Base-by-base conservation (phyloP, 2,113 vertebrate genomes). In the Phalacrocorax aristotelis region DNA sequence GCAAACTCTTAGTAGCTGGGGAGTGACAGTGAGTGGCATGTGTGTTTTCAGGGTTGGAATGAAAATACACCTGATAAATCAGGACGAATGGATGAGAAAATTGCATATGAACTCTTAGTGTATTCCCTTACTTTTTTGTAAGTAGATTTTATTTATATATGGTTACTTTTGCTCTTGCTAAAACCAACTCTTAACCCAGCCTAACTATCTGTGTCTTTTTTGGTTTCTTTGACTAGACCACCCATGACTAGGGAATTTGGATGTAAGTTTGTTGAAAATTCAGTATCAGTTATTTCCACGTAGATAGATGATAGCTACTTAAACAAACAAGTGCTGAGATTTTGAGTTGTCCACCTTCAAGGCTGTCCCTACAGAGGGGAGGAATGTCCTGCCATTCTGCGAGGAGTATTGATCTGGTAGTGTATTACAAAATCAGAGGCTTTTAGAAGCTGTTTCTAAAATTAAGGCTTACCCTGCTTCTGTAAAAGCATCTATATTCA, bases 1-100 rank as follows among this genome's bases (percentile, higher is more conserved):
- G 25, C 1, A 3, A 68, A 16, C 14, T 32, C 36, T 25, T 55
- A 36, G 40, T 0, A 36, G 44, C 0, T 85, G 52, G 48, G 21
- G 9, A 57, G 7, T 83, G 54, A 49, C 21, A 54, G 77, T 64
- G 65, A 51, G 26, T 89, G 48, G n/a, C 8, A 13, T 29, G 1
- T 65, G 38, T 57, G 13, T 89, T 83, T 86, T 74, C 29, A 51
- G 60, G 48, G 12, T 25, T 68, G 23, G n/a, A 81, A 75, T 87
- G 42, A 51, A 89, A 87, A 78, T 34, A 75, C 15, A 2, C 26
- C 19, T 57, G 12, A 6, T 32, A 60, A 44, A 21, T 66, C 0
- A 0, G 80, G 46, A 12, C 1, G 19, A 66, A 46, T 42, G 66
- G 27, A 29, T 89, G 60, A 66, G 74, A 60, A 86, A 74, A 38